phyloP scores from a whole-genome alignment of 2,797 vertebrate genomes.

The Morus bassanus region DNA sequence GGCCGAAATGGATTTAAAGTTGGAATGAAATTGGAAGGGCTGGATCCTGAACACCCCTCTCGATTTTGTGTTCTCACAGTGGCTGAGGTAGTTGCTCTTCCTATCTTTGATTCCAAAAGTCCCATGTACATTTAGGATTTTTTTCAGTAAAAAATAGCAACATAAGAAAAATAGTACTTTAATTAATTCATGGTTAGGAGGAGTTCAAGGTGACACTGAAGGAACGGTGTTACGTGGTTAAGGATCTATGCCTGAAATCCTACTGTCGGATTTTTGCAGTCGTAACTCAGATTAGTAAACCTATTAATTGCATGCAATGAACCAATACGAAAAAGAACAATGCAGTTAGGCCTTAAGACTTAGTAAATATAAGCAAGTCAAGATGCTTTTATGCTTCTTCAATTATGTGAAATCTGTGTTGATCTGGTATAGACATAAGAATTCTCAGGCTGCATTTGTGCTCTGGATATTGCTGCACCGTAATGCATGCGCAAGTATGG shows the following conservation, averaged over 20 bases:
- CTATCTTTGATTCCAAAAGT: neutral
- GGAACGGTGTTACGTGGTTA: neutral
- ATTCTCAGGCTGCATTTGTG: neutral
- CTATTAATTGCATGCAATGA: neutral
- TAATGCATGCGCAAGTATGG: fast-evolving
- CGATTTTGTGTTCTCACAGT: constrained; percentile 89
- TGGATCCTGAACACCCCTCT: constrained; percentile 89
- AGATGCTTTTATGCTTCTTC: neutral
- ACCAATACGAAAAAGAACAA: neutral
- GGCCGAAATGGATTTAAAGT: constrained; percentile 90
- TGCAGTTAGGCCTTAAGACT: neutral
- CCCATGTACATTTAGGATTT: neutral
- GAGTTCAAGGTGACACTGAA: neutral
- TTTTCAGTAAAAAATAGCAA: neutral
- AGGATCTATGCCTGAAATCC: neutral
- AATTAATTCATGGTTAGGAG: neutral
- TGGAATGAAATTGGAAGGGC: constrained; percentile 92
- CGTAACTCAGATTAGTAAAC: neutral
- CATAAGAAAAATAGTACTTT: neutral
- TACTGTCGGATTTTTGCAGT: neutral
- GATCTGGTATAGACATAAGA: neutral
- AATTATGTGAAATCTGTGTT: neutral
- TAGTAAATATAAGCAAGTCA: neutral
- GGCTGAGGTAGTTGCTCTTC: constrained; percentile 80
- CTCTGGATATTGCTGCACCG: neutral